Conservation (phyloP, 2,888 invertebrate genomes). For the Cylindroiulus punctatus region DNA sequence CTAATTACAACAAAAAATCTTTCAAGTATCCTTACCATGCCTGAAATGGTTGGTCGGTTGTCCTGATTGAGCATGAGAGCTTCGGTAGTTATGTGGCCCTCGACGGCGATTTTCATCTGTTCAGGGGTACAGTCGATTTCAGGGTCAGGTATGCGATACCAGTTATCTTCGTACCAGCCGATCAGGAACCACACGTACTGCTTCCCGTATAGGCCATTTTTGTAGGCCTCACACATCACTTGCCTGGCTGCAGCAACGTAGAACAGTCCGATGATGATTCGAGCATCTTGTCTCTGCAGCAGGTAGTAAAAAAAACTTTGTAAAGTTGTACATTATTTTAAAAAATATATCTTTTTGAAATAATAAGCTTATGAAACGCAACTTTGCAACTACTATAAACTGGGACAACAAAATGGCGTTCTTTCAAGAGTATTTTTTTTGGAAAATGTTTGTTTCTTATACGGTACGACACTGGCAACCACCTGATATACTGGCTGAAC, state of each 20-base stretch:
- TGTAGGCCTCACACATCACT: conserved; percentile 93
- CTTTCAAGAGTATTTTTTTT: too few relatives aligned
- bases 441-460: too few relatives aligned
- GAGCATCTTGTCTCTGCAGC: conserved; percentile 87
- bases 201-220: conserved; percentile 91
- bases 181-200: conserved; percentile 99
- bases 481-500: too few relatives aligned
- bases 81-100: conserved; percentile 98
- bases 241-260: conserved; percentile 97
- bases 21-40: conserved; percentile 74
- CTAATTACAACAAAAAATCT: not conserved
- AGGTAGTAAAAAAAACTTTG: not conserved
- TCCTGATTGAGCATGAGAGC: conserved; percentile 99
- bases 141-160: conserved; percentile 91
- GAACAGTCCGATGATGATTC: conserved; percentile 97
- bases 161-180: conserved; percentile 99
- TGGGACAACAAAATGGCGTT: too few relatives aligned
- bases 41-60: conserved; percentile 87
- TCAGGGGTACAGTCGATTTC: conserved; percentile 91
- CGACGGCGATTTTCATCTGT: conserved; percentile 93
- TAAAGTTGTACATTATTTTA: not conserved
- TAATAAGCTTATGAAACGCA: too few relatives aligned
- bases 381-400: too few relatives aligned
- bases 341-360: too few relatives aligned
- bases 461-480: too few relatives aligned